Base-by-base conservation (phyloP, 1,140 invertebrate genomes). In the Dinothrombium tinctorium region DNA sequence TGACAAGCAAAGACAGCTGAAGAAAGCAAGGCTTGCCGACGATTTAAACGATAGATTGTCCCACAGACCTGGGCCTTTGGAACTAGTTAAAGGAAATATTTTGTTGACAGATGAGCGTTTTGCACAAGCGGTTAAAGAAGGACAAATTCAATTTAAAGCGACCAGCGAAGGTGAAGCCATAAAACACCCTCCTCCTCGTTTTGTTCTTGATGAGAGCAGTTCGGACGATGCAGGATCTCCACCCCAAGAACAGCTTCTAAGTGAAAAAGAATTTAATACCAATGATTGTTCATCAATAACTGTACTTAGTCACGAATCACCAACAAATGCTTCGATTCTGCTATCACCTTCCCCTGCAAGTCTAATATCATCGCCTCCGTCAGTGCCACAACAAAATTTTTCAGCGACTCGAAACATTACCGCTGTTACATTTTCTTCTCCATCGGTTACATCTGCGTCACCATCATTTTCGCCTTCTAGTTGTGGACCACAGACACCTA, bases 31-130 rank as follows among this genome's bases (percentile, higher is more conserved):
- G 40, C 62, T 96, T 25, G 82, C 82, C 1, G 89, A 95, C 59
- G 78, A 83, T 51, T 66, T 95, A 4, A 95, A 90, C 59, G 84
- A 90, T 53, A 83, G 92, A 56, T 67, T 95, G 37, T 81, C 82
- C 32, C 84, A 94, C 59, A 63, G 89, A 47, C 89, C 89, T 2
- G 89, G 89, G 1, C 86, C 87, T 5, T 64, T 96, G 45, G 89
- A 96, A 59, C 69, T 96, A 26, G 87, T 95, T 43, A 77, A 89
- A 47, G 63, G 87, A 54, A 94, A 95, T 60, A 95, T 96, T 53
- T 66, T 96, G 32, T 80, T 89, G 50, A 82, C 83, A 1, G 81
- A 87, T 56, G 79, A 83, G 53, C 71, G 73, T 21, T 81, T 89
- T 42, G 83, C 87, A 54, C 72, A 80, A 53, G 82, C 81, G 31